Conservation (phyloP, 2,113 vertebrate species). For the Erinaceus europaeus region DNA sequence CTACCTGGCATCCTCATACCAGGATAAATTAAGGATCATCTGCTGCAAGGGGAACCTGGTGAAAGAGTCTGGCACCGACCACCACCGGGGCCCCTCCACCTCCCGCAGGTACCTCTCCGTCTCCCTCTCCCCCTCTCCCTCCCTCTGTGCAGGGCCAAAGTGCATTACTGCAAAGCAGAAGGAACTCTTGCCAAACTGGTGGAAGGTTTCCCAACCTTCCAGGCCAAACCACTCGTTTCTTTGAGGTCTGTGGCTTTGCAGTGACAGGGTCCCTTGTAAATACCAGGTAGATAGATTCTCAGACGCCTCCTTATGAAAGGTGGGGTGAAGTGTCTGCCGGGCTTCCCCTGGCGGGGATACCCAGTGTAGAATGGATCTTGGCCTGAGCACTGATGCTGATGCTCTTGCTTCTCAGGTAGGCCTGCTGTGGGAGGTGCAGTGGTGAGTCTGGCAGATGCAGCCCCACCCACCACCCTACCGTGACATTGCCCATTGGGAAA, state of each 20-base stretch:
- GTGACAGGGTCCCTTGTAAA: background rate
- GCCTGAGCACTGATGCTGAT: background rate
- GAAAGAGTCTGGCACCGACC: conserved; percentile 91
- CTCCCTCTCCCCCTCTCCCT: background rate
- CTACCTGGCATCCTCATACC: conserved; percentile 98
- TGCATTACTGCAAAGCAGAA: background rate
- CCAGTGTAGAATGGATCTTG: background rate
- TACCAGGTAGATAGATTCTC: background rate
- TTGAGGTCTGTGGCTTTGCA: background rate
- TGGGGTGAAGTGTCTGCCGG: background rate
- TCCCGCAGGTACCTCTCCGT: conserved; percentile 83
- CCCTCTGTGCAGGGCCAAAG: background rate
- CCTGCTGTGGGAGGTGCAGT: background rate
- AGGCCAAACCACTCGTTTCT: background rate
- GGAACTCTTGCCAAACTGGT: background rate
- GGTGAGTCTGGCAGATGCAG: too few species aligned
- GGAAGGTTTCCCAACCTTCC: background rate
- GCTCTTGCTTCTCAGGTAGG: background rate
- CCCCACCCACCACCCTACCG: too few species aligned
- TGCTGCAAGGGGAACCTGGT: conserved; percentile 98
- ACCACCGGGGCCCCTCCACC: conserved; percentile 88
- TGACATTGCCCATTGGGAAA: background rate
- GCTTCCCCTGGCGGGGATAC: background rate
- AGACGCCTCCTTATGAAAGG: background rate
- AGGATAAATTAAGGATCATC: conserved; percentile 97